phyloP scores from a whole-genome alignment of 2,797 vertebrate genomes.

The Pitangus sulphuratus region DNA sequence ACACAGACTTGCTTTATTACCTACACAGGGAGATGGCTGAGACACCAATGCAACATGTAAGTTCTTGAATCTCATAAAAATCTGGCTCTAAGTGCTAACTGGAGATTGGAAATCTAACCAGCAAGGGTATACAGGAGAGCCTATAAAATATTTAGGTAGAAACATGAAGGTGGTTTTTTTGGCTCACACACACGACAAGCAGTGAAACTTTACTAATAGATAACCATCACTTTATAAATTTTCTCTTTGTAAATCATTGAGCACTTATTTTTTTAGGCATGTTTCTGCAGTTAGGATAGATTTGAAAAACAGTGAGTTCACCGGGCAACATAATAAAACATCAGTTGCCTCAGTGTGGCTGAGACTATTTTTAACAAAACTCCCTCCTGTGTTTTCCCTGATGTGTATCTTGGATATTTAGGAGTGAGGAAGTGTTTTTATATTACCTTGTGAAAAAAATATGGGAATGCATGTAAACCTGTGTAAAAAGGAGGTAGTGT shows the following conservation, averaged over 20 bases:
- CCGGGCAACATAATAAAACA: slow-evolving; percentile 6
- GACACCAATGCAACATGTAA: neutral
- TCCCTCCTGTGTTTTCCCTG: neutral
- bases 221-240: neutral
- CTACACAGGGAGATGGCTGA: neutral
- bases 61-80: neutral
- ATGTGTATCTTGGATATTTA: neutral
- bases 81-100: neutral
- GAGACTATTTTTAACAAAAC: slow-evolving; percentile 19
- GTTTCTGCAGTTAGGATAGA: neutral
- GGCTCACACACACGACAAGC: neutral
- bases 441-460: neutral
- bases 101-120: slow-evolving; percentile 36
- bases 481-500: neutral
- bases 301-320: neutral
- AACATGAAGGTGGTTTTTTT: neutral
- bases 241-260: neutral
- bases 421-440: neutral
- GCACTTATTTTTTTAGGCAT: neutral
- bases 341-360: neutral
- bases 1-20: neutral
- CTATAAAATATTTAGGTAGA: neutral
- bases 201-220: neutral
- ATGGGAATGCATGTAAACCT: neutral
- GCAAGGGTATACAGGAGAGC: neutral